Conservation (phyloP, 1,140 invertebrate species). For the Portunus trituberculatus region DNA sequence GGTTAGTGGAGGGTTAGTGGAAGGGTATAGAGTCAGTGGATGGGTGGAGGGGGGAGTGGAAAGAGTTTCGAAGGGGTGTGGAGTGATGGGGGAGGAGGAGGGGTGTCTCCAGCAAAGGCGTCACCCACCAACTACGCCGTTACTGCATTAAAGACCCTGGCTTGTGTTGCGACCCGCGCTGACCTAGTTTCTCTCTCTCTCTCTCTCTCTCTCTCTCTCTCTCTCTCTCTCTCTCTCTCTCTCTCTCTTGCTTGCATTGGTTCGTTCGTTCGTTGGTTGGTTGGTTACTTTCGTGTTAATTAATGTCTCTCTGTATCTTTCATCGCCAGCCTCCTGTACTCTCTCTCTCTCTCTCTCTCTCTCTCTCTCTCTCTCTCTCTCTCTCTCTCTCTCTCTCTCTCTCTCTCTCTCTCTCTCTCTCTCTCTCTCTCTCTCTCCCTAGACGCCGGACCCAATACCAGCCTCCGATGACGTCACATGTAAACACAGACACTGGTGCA, state of each 20-base stretch:
- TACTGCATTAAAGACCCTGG: neutral
- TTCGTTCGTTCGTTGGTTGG: no score
- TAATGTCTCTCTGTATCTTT: no score
- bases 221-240: conserved; percentile 13
- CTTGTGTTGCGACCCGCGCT: neutral
- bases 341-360: conserved; percentile 20
- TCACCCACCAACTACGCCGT: neutral
- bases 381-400: no score
- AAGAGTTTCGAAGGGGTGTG: neutral
- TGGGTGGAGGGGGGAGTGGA: no score
- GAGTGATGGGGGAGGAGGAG: neutral
- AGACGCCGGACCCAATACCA: no score
- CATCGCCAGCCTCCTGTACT: neutral
- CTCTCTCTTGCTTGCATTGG: no score
- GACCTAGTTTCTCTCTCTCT: conserved; percentile 21
- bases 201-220: conserved; percentile 20
- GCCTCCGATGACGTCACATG: neutral
- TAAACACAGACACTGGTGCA: neutral
- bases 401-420: no score
- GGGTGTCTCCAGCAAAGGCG: neutral
- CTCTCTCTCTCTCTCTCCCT: neutral
- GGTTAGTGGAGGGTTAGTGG: no score
- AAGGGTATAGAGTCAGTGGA: no score
- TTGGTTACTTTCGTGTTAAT: no score
- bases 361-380: neutral